phyloP scores from a whole-genome alignment of 2,113 vertebrate genomes.

The Paraplagusia blochii region DNA sequence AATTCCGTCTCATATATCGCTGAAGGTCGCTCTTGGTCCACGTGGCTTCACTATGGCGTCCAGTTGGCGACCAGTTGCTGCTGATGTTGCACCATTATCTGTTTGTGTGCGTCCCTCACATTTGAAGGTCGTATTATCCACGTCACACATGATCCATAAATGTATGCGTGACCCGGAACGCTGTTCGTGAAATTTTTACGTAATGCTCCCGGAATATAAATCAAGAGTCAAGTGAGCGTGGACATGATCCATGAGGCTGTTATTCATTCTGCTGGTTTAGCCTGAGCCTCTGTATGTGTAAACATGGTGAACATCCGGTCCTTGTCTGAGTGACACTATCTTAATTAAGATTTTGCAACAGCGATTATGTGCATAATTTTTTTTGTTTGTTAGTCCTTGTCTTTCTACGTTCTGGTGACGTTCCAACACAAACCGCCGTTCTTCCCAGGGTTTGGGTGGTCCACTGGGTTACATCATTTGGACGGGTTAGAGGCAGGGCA shows the following conservation, averaged over 20 bases:
- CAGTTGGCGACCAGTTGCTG: conserved; percentile 22
- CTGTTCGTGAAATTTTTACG: conserved; percentile 16
- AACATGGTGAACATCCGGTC: background rate
- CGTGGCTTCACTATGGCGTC: conserved; percentile 10
- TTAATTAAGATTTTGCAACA: background rate
- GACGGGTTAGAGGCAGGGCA: conserved; percentile 13
- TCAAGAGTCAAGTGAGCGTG: conserved; percentile 4
- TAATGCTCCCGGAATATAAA: conserved; percentile 19
- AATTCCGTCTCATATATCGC: conserved; percentile 1
- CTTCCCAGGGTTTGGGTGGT: conserved; percentile 34
- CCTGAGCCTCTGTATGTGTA: background rate
- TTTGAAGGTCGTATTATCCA: conserved; percentile 15
- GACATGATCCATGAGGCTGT: conserved; percentile 6
- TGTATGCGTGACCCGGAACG: background rate
- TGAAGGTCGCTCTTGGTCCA: background rate
- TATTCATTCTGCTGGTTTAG: background rate
- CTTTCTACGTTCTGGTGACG: conserved; percentile 5
- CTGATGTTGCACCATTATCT: background rate
- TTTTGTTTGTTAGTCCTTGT: conserved; percentile 7
- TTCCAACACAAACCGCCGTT: conserved; percentile 8
- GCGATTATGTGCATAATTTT: background rate
- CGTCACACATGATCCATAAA: conserved; percentile 16
- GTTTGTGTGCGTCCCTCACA: conserved; percentile 5
- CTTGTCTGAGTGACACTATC: background rate
- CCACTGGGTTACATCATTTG: conserved; percentile 15